Conservation (phyloP, 2,888 invertebrate species). For the Catonia carolina region DNA sequence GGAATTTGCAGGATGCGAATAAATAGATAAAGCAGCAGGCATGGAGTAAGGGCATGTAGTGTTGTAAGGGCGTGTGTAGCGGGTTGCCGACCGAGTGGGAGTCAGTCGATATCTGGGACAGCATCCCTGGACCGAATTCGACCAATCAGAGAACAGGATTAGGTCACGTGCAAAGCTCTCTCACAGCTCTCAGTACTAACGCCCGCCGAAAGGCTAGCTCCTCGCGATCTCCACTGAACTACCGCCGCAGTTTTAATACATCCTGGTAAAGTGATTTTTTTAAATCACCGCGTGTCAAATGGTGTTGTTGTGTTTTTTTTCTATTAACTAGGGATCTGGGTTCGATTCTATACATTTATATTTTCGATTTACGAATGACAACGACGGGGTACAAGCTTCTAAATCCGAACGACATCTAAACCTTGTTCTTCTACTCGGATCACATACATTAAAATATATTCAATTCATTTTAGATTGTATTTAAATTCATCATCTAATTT, state of each 20-base stretch:
- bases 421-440: too few species aligned
- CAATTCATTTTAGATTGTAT: too few species aligned
- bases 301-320: conserved; percentile 6
- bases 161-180: conserved; percentile 44
- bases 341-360: conserved; percentile 3
- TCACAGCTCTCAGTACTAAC: conserved; percentile 35
- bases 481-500: too few species aligned
- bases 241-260: conserved; percentile 17
- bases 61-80: conserved; percentile 10
- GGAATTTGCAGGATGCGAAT: neutral
- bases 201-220: conserved; percentile 30
- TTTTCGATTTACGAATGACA: too few species aligned
- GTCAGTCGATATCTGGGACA: conserved; percentile 25
- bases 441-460: too few species aligned
- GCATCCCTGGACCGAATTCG: conserved; percentile 36
- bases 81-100: conserved; percentile 13
- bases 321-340: neutral
- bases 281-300: neutral
- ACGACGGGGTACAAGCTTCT: too few species aligned
- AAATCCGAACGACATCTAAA: too few species aligned
- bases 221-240: conserved; percentile 31
- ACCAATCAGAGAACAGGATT: conserved; percentile 46
- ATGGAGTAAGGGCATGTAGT: neutral
- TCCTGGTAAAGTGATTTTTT: neutral
- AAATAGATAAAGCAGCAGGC: too few species aligned